phyloP scores from a whole-genome alignment of 1,140 invertebrate species.

The Pachyrhynchus sulphureomaculatus region DNA sequence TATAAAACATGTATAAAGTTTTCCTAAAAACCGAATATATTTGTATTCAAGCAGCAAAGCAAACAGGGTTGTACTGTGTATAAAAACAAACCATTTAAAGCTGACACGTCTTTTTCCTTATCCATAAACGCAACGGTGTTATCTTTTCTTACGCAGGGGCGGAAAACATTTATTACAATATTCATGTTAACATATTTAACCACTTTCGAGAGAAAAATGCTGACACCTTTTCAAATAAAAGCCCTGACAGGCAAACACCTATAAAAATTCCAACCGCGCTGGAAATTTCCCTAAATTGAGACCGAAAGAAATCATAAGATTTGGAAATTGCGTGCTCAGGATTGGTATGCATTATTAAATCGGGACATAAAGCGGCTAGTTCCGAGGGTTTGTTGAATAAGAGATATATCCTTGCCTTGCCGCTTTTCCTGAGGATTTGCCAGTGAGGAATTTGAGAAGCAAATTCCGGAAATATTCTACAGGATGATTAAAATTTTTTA shows the following conservation, averaged over 20 bases:
- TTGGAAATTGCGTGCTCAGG: conserved; percentile 31
- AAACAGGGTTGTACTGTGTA: background rate
- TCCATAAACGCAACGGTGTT: conserved; percentile 1
- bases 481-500: background rate
- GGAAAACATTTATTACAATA: conserved; percentile 30
- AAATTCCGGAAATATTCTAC: conserved; percentile 2
- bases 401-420: conserved; percentile 22
- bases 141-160: conserved; percentile 4
- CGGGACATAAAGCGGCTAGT: conserved; percentile 27
- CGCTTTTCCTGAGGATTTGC: conserved; percentile 9
- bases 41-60: no score
- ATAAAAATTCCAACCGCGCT: conserved; percentile 31
- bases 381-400: conserved; percentile 30
- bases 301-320: conserved; percentile 31
- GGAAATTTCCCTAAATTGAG: conserved; percentile 29
- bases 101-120: background rate
- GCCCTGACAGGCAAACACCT: conserved; percentile 25
- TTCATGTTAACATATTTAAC: conserved; percentile 34
- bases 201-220: conserved; percentile 25
- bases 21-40: no score
- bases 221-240: conserved; percentile 28
- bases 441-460: conserved; percentile 3
- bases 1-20: no score
- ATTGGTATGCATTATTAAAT: conserved; percentile 34
- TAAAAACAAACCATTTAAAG: background rate